A percentile compares a stretch with the other conserved stretches of the same genome.
Evolutionary conservation across 1,140 invertebrate species (phyloP).

Genomic region (Drosophila bipectinata): DNA sequence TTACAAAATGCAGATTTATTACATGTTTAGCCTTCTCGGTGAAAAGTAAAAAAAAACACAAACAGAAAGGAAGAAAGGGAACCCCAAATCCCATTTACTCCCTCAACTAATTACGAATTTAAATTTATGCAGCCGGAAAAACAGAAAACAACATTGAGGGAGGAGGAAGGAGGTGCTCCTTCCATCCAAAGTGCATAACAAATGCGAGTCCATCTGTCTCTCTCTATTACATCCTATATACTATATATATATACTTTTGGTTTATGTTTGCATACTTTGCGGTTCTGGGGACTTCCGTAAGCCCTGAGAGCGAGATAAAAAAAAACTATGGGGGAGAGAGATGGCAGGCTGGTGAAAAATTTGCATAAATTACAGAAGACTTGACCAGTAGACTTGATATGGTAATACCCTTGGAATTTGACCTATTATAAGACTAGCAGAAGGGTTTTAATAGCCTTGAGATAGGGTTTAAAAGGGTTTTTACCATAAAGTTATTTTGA

Average conservation of each 20-base stretch:
- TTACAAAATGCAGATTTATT: constrained; percentile 55
- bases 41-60: background rate
- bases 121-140: constrained; percentile 44
- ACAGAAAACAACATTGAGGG: background rate
- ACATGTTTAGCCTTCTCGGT: constrained; percentile 30
- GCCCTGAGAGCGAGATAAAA: constrained; percentile 5
- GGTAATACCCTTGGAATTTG: background rate
- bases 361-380: constrained; percentile 46
- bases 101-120: constrained; percentile 56
- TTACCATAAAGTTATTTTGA: too few species aligned
- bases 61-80: constrained; percentile 8
- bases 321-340: constrained; percentile 5
- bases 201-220: constrained; percentile 41
- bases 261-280: constrained; percentile 52
- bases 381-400: constrained; percentile 5
- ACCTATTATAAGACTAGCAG: too few species aligned
- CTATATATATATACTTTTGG: constrained; percentile 17
- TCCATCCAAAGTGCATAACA: constrained; percentile 55
- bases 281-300: constrained; percentile 37
- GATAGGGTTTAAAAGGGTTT: too few species aligned
- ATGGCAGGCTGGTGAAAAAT: constrained; percentile 42
- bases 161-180: background rate
- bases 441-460: too few species aligned
- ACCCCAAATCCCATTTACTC: constrained; percentile 51
- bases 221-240: background rate